phyloP scores from a whole-genome alignment of 1,140 invertebrate genomes.

The Drosophila biarmipes region DNA sequence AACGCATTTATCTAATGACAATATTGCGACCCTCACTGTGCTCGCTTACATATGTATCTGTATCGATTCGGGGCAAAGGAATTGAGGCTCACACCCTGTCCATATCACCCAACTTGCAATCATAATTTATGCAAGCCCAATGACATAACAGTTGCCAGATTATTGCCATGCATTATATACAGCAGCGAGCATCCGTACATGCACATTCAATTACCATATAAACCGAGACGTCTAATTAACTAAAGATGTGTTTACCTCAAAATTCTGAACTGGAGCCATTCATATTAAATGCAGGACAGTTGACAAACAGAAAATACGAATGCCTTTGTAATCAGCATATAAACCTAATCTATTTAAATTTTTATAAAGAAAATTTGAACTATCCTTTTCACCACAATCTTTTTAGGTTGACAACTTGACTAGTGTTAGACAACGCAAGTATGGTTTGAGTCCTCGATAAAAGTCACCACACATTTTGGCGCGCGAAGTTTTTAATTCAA shows the following conservation, averaged over 20 bases:
- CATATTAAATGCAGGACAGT: conserved; percentile 5
- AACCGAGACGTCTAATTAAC: conserved; percentile 52
- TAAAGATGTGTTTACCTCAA: conserved; percentile 31
- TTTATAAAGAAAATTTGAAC: background rate
- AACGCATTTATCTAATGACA: background rate
- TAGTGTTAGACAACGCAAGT: background rate
- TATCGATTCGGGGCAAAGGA: conserved; percentile 30
- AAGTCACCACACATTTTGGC: background rate
- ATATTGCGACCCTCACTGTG: background rate
- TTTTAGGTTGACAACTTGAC: background rate
- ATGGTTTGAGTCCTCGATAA: background rate
- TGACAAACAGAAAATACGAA: conserved; percentile 8
- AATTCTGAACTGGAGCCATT: conserved; percentile 16
- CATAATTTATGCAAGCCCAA: conserved; percentile 46
- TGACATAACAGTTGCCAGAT: conserved; percentile 52
- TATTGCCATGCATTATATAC: conserved; percentile 33
- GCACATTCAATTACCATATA: conserved; percentile 52
- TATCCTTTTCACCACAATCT: background rate
- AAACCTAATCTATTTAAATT: background rate
- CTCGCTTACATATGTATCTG: background rate
- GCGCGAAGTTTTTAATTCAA: background rate
- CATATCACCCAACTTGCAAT: conserved; percentile 6
- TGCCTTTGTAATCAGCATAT: conserved; percentile 14
- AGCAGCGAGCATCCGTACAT: conserved; percentile 20
- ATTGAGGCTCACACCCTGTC: conserved; percentile 7